Evolutionary conservation across 1,140 invertebrate genomes (phyloP).

Genomic region (Drosophila nigrodunni): DNA sequence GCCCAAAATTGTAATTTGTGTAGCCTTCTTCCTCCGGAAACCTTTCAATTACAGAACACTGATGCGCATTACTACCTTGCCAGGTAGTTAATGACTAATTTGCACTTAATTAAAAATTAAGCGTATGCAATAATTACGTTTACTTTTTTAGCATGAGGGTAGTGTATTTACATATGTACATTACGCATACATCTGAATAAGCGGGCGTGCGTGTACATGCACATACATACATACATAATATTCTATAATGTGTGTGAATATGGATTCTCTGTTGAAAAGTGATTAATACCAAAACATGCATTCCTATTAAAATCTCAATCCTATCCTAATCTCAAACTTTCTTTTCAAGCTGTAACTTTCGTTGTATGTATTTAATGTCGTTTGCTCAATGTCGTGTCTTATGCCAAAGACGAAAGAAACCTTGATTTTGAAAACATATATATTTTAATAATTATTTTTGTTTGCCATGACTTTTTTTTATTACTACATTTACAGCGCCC

Average conservation of each 20-base stretch:
- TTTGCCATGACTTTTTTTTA: slow-evolving; percentile 42
- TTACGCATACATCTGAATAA: background rate
- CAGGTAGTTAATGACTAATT: slow-evolving; percentile 48
- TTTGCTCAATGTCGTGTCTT: slow-evolving; percentile 26
- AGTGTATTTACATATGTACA: slow-evolving; percentile 31
- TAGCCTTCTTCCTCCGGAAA: slow-evolving; percentile 1
- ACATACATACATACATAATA: background rate
- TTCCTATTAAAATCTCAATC: background rate
- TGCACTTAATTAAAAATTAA: slow-evolving; percentile 50
- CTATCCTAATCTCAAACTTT: slow-evolving; percentile 31
- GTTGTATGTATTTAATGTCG: slow-evolving; percentile 25
- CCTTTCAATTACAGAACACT: background rate
- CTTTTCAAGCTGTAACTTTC: slow-evolving; percentile 33
- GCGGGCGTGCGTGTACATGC: background rate
- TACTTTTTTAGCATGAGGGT: slow-evolving; percentile 7
- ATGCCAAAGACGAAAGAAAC: slow-evolving; percentile 9
- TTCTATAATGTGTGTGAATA: slow-evolving; percentile 4
- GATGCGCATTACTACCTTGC: background rate
- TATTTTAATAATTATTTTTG: slow-evolving; percentile 17
- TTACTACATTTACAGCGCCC: slow-evolving; percentile 52
- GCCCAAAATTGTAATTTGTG: slow-evolving; percentile 5
- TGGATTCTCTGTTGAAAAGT: slow-evolving; percentile 10
- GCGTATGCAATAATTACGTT: slow-evolving; percentile 7
- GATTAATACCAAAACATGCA: slow-evolving; percentile 3
- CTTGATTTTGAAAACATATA: slow-evolving; percentile 18